Evolutionary conservation across 2,113 vertebrate genomes (phyloP).

Genomic region (Rattus norvegicus): GRCr8 NC_086032.1:22055501-22056000

Average conservation of each 20-base stretch:
- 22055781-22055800: neutral
- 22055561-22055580: neutral
- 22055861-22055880: neutral
- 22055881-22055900: neutral
- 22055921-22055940: neutral
- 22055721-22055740: neutral
- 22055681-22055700: neutral
- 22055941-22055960: neutral
- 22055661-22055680: neutral
- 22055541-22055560: neutral
- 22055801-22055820: neutral
- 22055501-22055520: neutral
- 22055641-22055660: neutral
- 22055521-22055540: neutral
- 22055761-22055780: neutral
- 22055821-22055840: neutral
- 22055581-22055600: neutral
- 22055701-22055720: neutral
- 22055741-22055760: neutral
- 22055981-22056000: neutral
- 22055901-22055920: neutral
- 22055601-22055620: neutral
- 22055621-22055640: neutral
- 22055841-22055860: neutral
- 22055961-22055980: neutral